These are phyloP conservation scores for Pollenia labialis DNA, from an alignment of 2,888 invertebrate species.

Conservation along the genomic window DNA sequence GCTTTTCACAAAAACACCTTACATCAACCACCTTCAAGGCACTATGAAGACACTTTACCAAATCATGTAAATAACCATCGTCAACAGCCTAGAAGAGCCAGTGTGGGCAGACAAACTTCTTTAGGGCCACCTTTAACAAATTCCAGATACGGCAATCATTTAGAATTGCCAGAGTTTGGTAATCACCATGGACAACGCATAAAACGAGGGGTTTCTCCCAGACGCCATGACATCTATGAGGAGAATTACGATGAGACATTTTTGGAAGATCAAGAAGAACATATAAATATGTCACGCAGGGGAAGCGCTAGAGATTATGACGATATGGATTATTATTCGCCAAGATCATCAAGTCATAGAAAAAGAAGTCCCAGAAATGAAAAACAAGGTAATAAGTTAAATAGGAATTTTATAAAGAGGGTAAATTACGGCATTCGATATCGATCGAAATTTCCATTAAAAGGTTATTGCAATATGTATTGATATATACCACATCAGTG, in stretches of 20 bases:
- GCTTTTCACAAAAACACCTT: conserved; percentile 75
- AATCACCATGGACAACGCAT: conserved; percentile 68
- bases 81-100: conserved; percentile 70
- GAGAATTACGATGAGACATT: conserved; percentile 80
- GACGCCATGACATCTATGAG: conserved; percentile 79
- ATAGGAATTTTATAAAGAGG: too few species aligned
- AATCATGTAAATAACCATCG: conserved; percentile 69
- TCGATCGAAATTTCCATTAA: too few species aligned
- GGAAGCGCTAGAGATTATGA: conserved; percentile 76
- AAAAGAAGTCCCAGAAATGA: conserved; percentile 75
- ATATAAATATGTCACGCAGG: conserved; percentile 54
- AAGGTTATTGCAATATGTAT: too few species aligned
- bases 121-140: conserved; percentile 58
- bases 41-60: conserved; percentile 56
- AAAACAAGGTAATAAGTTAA: conserved; percentile 73
- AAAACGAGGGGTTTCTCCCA: conserved; percentile 77
- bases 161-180: conserved; percentile 81
- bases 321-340: conserved; percentile 73
- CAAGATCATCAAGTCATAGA: conserved; percentile 71
- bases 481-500: too few species aligned
- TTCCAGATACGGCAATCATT: conserved; percentile 80
- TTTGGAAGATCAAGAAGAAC: conserved; percentile 74
- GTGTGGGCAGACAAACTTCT: conserved; percentile 77
- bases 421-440: too few species aligned
- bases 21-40: conserved; percentile 45